These are phyloP conservation scores for Otolemur garnettii DNA, from an alignment of 2,113 vertebrate species.

Conservation along the genomic window DNA sequence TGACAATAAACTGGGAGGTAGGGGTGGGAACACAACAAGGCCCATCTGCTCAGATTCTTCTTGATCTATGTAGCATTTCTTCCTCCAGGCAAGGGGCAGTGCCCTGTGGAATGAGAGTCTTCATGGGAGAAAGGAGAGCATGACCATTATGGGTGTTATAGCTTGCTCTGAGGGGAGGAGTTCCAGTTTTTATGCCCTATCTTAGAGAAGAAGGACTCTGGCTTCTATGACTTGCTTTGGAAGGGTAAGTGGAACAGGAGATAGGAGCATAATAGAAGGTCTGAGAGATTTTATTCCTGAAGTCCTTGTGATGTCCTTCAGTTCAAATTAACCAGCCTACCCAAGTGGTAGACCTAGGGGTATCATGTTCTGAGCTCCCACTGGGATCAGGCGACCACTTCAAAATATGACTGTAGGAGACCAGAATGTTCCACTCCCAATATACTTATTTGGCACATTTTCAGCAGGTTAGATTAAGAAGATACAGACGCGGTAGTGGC, in stretches of 20 bases:
- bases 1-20: background rate
- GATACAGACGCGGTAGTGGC: background rate
- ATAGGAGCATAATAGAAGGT: too few species aligned
- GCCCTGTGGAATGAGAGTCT: background rate
- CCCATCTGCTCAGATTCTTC: background rate
- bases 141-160: background rate
- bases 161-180: too few species aligned
- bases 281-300: background rate
- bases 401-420: background rate
- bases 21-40: too few species aligned
- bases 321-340: background rate
- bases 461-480: background rate
- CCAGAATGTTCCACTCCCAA: background rate
- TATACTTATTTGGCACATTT: background rate
- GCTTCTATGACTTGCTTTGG: background rate
- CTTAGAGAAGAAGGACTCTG: background rate
- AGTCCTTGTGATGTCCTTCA: background rate
- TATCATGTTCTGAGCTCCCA: background rate
- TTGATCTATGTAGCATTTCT: background rate
- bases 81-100: background rate
- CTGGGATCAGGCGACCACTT: fast-evolving
- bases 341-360: background rate
- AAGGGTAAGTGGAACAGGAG: background rate
- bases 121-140: background rate
- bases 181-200: background rate